These are phyloP conservation scores for Rhabditoides inermis DNA, from an alignment of 2,888 invertebrate genomes.

Conservation along the genomic window DNA sequence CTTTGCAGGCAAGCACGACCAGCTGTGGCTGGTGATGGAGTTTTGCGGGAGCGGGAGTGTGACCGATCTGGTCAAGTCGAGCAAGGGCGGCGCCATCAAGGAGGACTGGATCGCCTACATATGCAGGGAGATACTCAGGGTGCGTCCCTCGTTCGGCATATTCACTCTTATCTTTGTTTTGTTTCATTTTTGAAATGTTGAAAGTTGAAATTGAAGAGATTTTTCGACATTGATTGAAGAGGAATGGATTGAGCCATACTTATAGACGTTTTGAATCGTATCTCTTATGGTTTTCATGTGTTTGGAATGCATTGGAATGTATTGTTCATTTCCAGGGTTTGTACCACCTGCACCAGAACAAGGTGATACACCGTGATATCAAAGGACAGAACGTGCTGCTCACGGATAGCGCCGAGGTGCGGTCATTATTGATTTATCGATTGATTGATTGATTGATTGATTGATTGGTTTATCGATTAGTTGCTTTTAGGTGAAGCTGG, in stretches of 20 bases:
- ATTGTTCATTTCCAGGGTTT: slow-evolving; percentile 73
- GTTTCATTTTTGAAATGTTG: too few relatives aligned
- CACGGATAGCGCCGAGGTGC: slow-evolving; percentile 96
- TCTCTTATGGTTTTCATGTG: not conserved
- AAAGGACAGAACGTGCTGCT: slow-evolving; percentile 90
- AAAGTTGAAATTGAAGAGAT: not conserved
- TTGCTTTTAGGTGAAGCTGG: slow-evolving; percentile 71
- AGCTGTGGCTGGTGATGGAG: slow-evolving; percentile 95
- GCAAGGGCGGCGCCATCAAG: slow-evolving; percentile 91
- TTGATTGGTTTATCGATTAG: too few relatives aligned
- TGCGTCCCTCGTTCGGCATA: slow-evolving; percentile 28
- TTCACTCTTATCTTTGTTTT: not conserved
- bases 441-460: too few relatives aligned
- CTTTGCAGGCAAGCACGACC: slow-evolving; percentile 81
- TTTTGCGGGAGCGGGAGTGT: slow-evolving; percentile 98
- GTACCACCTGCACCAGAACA: slow-evolving; percentile 92
- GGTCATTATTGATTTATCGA: too few relatives aligned
- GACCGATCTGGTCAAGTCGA: slow-evolving; percentile 97
- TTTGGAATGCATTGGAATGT: not conserved
- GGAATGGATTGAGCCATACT: too few relatives aligned
- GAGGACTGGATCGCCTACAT: slow-evolving; percentile 99
- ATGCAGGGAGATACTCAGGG: slow-evolving; percentile 70
- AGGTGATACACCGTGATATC: slow-evolving; percentile 98
- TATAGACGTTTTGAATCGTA: too few relatives aligned
- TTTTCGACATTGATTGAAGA: too few relatives aligned